Percentiles rank a stretch among this genome's conserved stretches.
phyloP scores from a whole-genome alignment of 2,888 invertebrate genomes.

The Caenorhabditis sp. region DNA sequence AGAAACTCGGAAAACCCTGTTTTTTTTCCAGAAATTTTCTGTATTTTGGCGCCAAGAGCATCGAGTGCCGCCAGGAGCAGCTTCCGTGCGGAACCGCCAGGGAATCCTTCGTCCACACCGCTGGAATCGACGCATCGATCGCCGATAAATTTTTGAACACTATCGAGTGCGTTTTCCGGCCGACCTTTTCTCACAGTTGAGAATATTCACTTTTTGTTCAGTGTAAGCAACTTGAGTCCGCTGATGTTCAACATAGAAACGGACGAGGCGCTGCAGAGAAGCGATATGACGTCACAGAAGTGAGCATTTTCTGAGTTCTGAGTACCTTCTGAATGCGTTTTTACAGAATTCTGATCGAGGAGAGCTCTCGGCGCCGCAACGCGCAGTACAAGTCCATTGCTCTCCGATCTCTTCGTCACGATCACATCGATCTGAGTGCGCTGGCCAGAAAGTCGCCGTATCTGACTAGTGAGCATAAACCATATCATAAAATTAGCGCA shows the following conservation, averaged over 20 bases:
- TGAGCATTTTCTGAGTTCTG: background rate
- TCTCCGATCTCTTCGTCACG: slow-evolving; percentile 57
- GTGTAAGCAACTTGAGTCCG: slow-evolving; percentile 22
- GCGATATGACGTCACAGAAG: slow-evolving; percentile 23
- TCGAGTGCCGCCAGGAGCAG: no score
- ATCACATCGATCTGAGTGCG: slow-evolving; percentile 40
- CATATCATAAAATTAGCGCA: no score
- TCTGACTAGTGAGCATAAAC: background rate
- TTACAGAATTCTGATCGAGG: slow-evolving; percentile 53
- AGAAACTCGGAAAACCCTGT: background rate
- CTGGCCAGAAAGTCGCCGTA: slow-evolving; percentile 45
- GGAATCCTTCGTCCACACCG: no score
- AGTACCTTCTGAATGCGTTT: background rate
- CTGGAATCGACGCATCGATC: slow-evolving; percentile 2
- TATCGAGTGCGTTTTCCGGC: slow-evolving; percentile 22
- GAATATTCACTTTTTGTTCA: slow-evolving; percentile 6
- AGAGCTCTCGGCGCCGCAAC: slow-evolving; percentile 55
- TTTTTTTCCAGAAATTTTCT: slow-evolving; percentile 18
- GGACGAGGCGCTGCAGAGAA: slow-evolving; percentile 26
- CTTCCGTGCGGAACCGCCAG: no score
- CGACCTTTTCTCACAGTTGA: background rate
- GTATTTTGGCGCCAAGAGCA: no score
- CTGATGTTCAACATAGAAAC: slow-evolving; percentile 29
- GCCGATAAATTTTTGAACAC: background rate
- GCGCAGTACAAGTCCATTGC: slow-evolving; percentile 66